Percentiles rank a stretch among this genome's conserved stretches.
Evolutionary conservation across 1,140 invertebrate species (phyloP).

Genomic region (Rhopalosiphum padi): DNA sequence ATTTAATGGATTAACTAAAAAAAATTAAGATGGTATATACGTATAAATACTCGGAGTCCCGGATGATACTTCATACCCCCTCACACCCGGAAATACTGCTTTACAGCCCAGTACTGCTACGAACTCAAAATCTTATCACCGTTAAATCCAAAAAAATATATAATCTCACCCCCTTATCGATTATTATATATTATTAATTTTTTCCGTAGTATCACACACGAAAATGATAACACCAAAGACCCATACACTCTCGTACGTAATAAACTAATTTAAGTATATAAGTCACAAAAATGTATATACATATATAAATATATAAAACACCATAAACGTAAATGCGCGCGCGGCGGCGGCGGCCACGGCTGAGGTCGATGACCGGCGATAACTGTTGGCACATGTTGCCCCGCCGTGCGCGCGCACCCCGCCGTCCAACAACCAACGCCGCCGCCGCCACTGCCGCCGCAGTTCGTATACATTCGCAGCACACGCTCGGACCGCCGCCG

Average conservation of each 20-base stretch:
- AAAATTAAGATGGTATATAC: too few relatives aligned
- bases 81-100: neutral
- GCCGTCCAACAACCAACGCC: neutral
- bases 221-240: neutral
- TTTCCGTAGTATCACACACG: neutral
- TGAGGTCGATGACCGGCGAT: conserved; percentile 56
- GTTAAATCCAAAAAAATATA: too few relatives aligned
- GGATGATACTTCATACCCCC: too few relatives aligned
- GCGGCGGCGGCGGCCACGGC: conserved; percentile 25
- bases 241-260: neutral
- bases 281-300: neutral
- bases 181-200: neutral
- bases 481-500: conserved; percentile 55
- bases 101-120: neutral
- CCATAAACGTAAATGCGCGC: conserved; percentile 49
- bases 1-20: too few relatives aligned
- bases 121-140: neutral
- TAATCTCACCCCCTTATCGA: neutral
- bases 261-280: neutral
- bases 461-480: conserved; percentile 52
- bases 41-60: too few relatives aligned
- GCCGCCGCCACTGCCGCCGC: conserved; percentile 1
- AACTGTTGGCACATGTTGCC: conserved; percentile 58
- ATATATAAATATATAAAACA: neutral
- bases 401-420: conserved; percentile 57